Percentiles rank a stretch among this genome's conserved stretches.
These are phyloP conservation scores for Sebastes trivittatus DNA, from an alignment of 2,797 vertebrate genomes.

Conservation along the genomic window DNA sequence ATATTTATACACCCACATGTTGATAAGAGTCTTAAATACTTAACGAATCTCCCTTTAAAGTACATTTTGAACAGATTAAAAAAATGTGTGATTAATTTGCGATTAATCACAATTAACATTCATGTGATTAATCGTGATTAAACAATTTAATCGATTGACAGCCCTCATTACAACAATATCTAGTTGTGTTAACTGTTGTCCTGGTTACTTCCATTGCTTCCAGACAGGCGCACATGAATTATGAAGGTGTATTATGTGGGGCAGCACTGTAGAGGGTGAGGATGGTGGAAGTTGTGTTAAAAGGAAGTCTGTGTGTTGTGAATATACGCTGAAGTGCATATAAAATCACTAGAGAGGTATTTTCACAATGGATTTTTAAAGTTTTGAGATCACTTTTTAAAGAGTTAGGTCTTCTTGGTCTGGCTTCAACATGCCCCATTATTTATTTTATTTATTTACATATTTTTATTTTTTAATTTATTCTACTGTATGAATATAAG, in stretches of 20 bases:
- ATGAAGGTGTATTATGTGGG: constrained; percentile 61
- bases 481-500: neutral
- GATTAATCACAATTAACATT: no score
- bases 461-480: neutral
- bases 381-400: neutral
- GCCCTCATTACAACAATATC: neutral
- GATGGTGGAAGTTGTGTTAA: neutral
- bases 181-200: neutral
- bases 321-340: neutral
- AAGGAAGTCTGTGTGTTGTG: neutral
- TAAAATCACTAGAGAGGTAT: neutral
- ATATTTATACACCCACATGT: no score
- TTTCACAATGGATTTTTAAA: neutral
- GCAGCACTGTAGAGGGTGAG: constrained; percentile 6
- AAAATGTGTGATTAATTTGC: no score
- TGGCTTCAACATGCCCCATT: neutral
- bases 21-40: no score
- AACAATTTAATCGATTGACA: no score
- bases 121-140: no score
- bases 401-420: neutral
- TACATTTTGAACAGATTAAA: no score
- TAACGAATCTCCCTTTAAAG: no score
- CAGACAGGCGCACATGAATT: constrained; percentile 58
- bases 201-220: neutral
- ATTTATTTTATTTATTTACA: neutral